A percentile compares a stretch with the other conserved stretches of the same genome.
Evolutionary conservation across 2,113 vertebrate species (phyloP).

Genomic region (Spea multiplicata): DNA sequence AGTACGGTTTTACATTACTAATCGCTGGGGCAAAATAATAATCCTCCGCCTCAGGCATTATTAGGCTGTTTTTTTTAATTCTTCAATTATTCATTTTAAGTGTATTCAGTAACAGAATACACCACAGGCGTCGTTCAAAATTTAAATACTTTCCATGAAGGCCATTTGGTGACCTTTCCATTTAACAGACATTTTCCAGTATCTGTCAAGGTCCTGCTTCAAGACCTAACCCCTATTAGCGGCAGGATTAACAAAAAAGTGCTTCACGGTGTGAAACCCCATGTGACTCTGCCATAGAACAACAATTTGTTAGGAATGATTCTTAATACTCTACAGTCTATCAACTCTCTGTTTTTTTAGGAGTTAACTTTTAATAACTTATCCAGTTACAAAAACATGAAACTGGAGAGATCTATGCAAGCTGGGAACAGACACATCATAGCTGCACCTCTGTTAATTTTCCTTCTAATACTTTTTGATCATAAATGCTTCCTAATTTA

Average conservation of each 20-base stretch:
- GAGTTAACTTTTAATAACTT: too few relatives aligned
- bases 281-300: too few relatives aligned
- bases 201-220: background rate
- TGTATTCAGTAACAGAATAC: constrained; percentile 33
- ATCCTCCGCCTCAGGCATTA: constrained; percentile 15
- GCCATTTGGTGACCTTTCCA: constrained; percentile 21
- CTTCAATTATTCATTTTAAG: constrained; percentile 39
- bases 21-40: constrained; percentile 24
- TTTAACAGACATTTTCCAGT: constrained; percentile 11
- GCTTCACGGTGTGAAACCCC: too few relatives aligned
- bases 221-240: background rate
- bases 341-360: too few relatives aligned
- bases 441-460: too few relatives aligned
- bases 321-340: too few relatives aligned
- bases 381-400: too few relatives aligned
- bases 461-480: too few relatives aligned
- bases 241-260: background rate
- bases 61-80: constrained; percentile 32
- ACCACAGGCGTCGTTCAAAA: constrained; percentile 30
- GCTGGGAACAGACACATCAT: too few relatives aligned
- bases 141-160: constrained; percentile 44
- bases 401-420: too few relatives aligned
- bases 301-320: too few relatives aligned
- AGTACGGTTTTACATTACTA: constrained; percentile 31
- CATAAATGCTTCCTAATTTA: too few relatives aligned